Conservation (phyloP, 2,113 vertebrate genomes). For the Perccottus glenii region DNA sequence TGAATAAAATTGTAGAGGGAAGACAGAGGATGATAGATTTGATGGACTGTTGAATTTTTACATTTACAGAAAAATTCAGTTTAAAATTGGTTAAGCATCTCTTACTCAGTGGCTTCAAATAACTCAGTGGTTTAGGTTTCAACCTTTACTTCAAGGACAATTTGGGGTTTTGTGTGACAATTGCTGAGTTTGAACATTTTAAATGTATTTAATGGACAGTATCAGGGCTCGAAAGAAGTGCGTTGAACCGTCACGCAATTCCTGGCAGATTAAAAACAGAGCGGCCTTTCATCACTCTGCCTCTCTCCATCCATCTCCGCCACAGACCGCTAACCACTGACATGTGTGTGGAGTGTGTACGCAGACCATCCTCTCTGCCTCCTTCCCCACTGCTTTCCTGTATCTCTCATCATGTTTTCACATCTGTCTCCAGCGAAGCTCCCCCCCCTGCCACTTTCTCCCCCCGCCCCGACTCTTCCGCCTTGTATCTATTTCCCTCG, state of each 20-base stretch:
- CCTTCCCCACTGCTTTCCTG: too few relatives aligned
- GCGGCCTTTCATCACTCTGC: slow-evolving; percentile 60
- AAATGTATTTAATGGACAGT: slow-evolving; percentile 12
- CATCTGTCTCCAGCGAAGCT: slow-evolving; percentile 37
- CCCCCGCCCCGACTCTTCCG: slow-evolving; percentile 5
- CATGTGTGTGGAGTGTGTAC: slow-evolving; percentile 75
- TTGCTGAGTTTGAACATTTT: slow-evolving; percentile 13
- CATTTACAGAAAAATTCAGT: neutral
- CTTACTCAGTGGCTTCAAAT: slow-evolving; percentile 5
- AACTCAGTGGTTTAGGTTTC: slow-evolving; percentile 12
- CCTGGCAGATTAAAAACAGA: slow-evolving; percentile 75
- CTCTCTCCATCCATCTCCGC: slow-evolving; percentile 51
- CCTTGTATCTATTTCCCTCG: slow-evolving; percentile 23
- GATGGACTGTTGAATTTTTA: neutral
- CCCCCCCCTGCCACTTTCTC: slow-evolving; percentile 33
- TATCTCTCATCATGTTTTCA: slow-evolving; percentile 35
- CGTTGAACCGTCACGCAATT: slow-evolving; percentile 53
- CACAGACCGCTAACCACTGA: slow-evolving; percentile 76
- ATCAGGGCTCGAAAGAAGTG: slow-evolving; percentile 20
- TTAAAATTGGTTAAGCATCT: neutral
- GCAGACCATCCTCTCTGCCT: slow-evolving; percentile 47
- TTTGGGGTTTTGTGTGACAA: slow-evolving; percentile 5
- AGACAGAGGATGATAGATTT: neutral
- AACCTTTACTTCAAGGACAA: neutral
- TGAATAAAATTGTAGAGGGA: slow-evolving; percentile 19